Base-by-base conservation (phyloP, 2,888 invertebrate genomes). In the Torymus auratus region DNA sequence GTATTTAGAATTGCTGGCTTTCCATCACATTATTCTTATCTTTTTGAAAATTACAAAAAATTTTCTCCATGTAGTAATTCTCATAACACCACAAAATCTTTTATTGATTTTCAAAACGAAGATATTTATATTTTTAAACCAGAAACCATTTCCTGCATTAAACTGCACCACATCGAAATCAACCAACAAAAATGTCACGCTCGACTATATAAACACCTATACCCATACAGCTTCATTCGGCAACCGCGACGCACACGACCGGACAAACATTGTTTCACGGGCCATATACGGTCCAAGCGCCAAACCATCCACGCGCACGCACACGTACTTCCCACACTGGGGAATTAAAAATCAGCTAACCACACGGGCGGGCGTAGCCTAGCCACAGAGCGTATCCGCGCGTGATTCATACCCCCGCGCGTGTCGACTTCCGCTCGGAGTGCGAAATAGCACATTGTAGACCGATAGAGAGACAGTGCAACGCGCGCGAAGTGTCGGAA, bases 371-470 rank as follows among this genome's bases (percentile, higher is more conserved):
- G 17, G 60, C 15, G 23, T 67, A 14, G n/a, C n/a, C n/a, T 20
- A 20, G 20, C 20, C 41, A 56, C 60, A 17, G 53, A 15, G 28
- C 56, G 41, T 52, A 15, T n/a, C n/a, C 56, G 58, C 60, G 67
- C 72, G 74, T 76, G 76, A 76, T 69, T 76, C 68, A 68, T 60
- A n/a, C 60, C 55, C 55, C 28, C 56, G 64, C 52, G 28, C 7
- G 28, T 28, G 7, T 2, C 7, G 28, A 28, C 28, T 28, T 28
- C 28, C 28, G 28, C 3, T 28, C 7, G 28, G 41, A 60, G 53
- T 53, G 78, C 72, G 68, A 78, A 78, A 78, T 73, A 73, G 67
- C 78, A 17, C 55, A 64, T 61, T 72, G 65, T 28, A 58, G 23
- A 14, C n/a, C 61, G 23, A 23, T 20, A 55, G 7, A 67, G n/a